Evolutionary conservation across 92 coral and sea anemone species (phyloP).

Genomic region (Paramuricea clavata): DNA sequence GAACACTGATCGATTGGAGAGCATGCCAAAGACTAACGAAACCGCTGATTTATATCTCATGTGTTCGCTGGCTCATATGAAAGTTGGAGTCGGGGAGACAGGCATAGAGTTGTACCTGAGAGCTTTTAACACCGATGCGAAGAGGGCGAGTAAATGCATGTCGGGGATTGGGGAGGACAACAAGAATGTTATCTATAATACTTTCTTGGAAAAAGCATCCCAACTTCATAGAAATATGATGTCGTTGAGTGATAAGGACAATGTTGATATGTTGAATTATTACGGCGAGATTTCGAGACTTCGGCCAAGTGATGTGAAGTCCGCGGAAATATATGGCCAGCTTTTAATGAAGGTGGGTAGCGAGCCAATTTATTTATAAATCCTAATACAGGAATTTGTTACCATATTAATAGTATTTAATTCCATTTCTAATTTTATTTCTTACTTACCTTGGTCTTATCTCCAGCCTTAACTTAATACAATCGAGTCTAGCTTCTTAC

Average conservation of each 20-base stretch:
- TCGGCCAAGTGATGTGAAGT: constrained; percentile 36
- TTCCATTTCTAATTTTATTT: too few species aligned
- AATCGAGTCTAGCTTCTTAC: too few species aligned
- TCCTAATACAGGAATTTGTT: too few species aligned
- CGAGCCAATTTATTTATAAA: too few species aligned
- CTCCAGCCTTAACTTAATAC: too few species aligned
- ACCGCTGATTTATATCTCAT: constrained; percentile 29
- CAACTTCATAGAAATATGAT: constrained; percentile 39
- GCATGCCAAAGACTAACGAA: constrained; percentile 16
- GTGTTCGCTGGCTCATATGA: constrained; percentile 51
- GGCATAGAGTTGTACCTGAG: constrained; percentile 26
- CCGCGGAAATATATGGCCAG: constrained; percentile 50
- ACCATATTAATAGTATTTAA: too few species aligned
- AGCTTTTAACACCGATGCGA: constrained; percentile 30
- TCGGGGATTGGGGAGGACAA: constrained; percentile 4
- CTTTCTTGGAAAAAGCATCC: constrained; percentile 43
- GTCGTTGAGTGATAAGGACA: constrained; percentile 39
- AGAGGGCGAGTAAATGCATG: constrained; percentile 20
- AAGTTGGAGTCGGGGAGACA: constrained; percentile 10
- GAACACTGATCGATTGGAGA: constrained; percentile 32
- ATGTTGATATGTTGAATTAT: constrained; percentile 44
- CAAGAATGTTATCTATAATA: neutral
- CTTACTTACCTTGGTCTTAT: too few species aligned
- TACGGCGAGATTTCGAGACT: constrained; percentile 29
- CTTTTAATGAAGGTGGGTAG: constrained; percentile 41